Evolutionary conservation across 2,888 invertebrate species (phyloP), one percentile per base, ranked within the genome.

Genomic region (Heliconius sara): DNA sequence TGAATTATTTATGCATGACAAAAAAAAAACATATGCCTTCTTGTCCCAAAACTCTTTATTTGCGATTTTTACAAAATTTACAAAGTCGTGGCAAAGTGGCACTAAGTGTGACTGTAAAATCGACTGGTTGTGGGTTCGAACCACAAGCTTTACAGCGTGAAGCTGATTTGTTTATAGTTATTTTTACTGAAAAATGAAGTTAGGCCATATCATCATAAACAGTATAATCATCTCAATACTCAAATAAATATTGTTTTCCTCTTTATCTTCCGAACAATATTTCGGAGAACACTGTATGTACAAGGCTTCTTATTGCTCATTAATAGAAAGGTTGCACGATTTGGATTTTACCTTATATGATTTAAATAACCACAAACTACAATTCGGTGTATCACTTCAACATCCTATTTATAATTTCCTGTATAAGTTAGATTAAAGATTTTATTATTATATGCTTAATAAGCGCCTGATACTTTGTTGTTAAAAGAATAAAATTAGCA

Each of bases 271-370:
- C 34, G 66, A 83, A 13, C 71, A 67, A 74, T 67, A 70, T 79
- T 83, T 83, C 83, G 81, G 71, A 81, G 83, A 83, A 83, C 57
- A 66, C 52, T 76, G 65, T 68, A 68, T 13, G 57, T 63, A 72
- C 82, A 83, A 83, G 83, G 82, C 76, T 81, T 67, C 25, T 34
- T 60, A 47, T 81, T 80, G 78, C 76, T 81, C 80, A 80, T 57
- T 70, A 63, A 68, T 82, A 75, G 81, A 81, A 81, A 82, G 77
- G 78, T 78, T 78, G 76, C 82, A 82, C 82, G 81, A 82, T 81
- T 79, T 76, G 77, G 73, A 82, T 77, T 80, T 79, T 65, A 74
- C 52, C 60, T 65, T 63, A 80, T 71, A 60, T 77, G 43, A 70
- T 65, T 39, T 60, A 68, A 30, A 66, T 70, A 65, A 52, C 66